phyloP scores from a whole-genome alignment of 2,113 vertebrate genomes.

The pig (Sus scrofa) region T2T-Sscrofa CM000818.6:100287501-100288000 shows the following conservation, averaged over 20 bases:
- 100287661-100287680: neutral
- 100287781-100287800: slow-evolving; percentile 20
- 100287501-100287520: slow-evolving; percentile 14
- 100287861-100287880: slow-evolving; percentile 23
- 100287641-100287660: neutral
- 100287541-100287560: neutral
- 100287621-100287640: neutral
- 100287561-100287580: slow-evolving; percentile 1
- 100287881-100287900: neutral
- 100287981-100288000: neutral
- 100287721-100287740: neutral
- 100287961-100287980: slow-evolving; percentile 19
- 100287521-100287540: neutral
- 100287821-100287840: slow-evolving; percentile 30
- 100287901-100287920: slow-evolving; percentile 4
- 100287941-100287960: slow-evolving; percentile 10
- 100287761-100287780: neutral
- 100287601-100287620: neutral
- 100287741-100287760: neutral
- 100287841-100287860: slow-evolving; percentile 11
- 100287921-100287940: slow-evolving; percentile 27
- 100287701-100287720: neutral
- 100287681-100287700: neutral
- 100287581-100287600: neutral
- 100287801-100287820: slow-evolving; percentile 36